A percentile compares a stretch with the other conserved stretches of the same genome.
These are phyloP conservation scores for Anguilla rostrata DNA, from an alignment of 2,113 vertebrate genomes.

Conservation along the genomic window DNA sequence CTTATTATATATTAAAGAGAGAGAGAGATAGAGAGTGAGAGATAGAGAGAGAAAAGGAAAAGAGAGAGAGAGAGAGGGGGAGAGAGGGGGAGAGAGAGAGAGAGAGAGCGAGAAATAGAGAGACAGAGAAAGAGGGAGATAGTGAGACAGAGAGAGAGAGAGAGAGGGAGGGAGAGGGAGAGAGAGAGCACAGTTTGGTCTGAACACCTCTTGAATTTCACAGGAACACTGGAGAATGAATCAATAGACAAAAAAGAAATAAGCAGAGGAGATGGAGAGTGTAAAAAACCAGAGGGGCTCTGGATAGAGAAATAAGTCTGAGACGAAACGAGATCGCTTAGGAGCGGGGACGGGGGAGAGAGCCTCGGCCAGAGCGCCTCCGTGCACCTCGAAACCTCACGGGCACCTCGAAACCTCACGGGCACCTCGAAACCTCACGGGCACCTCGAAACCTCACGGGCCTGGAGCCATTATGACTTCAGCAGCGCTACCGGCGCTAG, in stretches of 20 bases:
- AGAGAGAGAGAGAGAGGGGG: background rate
- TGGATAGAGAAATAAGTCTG: slow-evolving; percentile 30
- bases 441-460: slow-evolving; percentile 30
- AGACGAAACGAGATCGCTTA: slow-evolving; percentile 22
- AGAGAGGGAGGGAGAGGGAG: slow-evolving; percentile 3
- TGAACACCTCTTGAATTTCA: slow-evolving; percentile 6
- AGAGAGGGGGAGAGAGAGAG: background rate
- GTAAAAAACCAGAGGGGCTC: background rate
- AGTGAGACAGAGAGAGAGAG: background rate
- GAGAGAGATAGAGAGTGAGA: slow-evolving; percentile 13
- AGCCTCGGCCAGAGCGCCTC: slow-evolving; percentile 28
- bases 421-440: too few relatives aligned
- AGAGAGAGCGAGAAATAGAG: background rate
- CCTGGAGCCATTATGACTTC: slow-evolving; percentile 30
- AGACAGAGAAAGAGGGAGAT: background rate
- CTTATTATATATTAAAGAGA: slow-evolving; percentile 57
- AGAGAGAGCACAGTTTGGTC: slow-evolving; percentile 12
- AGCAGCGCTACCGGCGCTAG: slow-evolving; percentile 9
- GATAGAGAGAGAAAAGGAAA: background rate
- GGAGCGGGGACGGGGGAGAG: slow-evolving; percentile 15
- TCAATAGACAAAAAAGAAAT: slow-evolving; percentile 15
- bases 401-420: too few relatives aligned
- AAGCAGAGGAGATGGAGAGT: slow-evolving; percentile 20
- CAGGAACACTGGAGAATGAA: slow-evolving; percentile 19
- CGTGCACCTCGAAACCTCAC: slow-evolving; percentile 26